Conservation (phyloP, 2,888 invertebrate species). For the Macaria notata region DNA sequence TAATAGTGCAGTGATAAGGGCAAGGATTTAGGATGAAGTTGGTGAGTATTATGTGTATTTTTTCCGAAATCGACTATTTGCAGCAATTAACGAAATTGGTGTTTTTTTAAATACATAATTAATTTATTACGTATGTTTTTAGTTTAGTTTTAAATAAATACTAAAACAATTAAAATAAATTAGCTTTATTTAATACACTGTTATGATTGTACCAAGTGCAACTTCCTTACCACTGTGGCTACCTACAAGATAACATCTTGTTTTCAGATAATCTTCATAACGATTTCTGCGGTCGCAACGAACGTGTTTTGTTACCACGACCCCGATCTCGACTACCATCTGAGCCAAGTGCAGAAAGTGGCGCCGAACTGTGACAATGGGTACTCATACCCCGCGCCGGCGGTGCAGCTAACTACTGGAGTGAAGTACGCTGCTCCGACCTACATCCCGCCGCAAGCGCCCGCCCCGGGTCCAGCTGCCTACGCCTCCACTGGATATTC, state of each 20-base stretch:
- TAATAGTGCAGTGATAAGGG: slow-evolving; percentile 21
- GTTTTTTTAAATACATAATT: too few relatives aligned
- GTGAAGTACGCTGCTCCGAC: slow-evolving; percentile 48
- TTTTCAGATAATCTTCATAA: slow-evolving; percentile 58
- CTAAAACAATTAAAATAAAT: slow-evolving; percentile 3
- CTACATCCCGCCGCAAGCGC: slow-evolving; percentile 33
- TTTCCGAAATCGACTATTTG: too few relatives aligned
- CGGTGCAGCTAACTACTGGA: slow-evolving; percentile 75
- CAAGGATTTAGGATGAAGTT: slow-evolving; percentile 49
- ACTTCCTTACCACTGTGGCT: too few relatives aligned
- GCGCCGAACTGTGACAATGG: slow-evolving; percentile 64
- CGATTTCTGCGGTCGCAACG: slow-evolving; percentile 47
- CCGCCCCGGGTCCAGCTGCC: slow-evolving; percentile 32
- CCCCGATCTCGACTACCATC: slow-evolving; percentile 74
- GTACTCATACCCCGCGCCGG: slow-evolving; percentile 80
- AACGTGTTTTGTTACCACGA: slow-evolving; percentile 68
- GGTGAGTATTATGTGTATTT: slow-evolving; percentile 49
- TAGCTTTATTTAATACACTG: too few relatives aligned
- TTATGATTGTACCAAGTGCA: too few relatives aligned
- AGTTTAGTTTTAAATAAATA: too few relatives aligned
- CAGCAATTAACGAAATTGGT: too few relatives aligned
- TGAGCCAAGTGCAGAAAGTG: slow-evolving; percentile 64
- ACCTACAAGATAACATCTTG: slow-evolving; percentile 17
- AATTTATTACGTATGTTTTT: too few relatives aligned
- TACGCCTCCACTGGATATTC: slow-evolving; percentile 42